phyloP scores from a whole-genome alignment of 2,888 invertebrate species.

The Thera britannica region DNA sequence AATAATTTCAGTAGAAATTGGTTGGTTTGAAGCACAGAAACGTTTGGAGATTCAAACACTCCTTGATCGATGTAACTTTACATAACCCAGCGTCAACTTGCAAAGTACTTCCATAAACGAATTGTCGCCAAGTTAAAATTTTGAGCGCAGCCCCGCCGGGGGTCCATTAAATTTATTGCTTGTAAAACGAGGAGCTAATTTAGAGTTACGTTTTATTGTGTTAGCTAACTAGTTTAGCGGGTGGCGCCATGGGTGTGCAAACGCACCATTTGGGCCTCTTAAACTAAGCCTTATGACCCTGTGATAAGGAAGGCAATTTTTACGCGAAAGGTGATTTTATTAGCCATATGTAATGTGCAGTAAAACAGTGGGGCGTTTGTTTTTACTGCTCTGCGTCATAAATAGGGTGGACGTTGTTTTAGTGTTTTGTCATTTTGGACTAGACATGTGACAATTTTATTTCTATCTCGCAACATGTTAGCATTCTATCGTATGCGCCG shows the following conservation, averaged over 20 bases:
- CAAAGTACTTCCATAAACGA: constrained; percentile 57
- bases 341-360: constrained; percentile 60
- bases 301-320: constrained; percentile 39
- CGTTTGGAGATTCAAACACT: neutral
- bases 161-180: constrained; percentile 82
- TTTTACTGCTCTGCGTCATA: constrained; percentile 52
- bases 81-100: constrained; percentile 46
- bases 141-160: constrained; percentile 66
- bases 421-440: constrained; percentile 32
- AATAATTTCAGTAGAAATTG: constrained; percentile 1
- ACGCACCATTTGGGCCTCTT: constrained; percentile 31
- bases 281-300: constrained; percentile 36
- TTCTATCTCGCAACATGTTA: neutral
- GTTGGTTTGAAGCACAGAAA: neutral
- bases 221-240: constrained; percentile 77
- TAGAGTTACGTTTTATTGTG: constrained; percentile 81
- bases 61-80: constrained; percentile 44
- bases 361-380: constrained; percentile 61
- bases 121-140: constrained; percentile 76
- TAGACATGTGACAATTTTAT: constrained; percentile 7
- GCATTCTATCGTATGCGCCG: neutral
- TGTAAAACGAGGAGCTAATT: constrained; percentile 84
- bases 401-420: constrained; percentile 35
- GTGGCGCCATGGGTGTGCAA: constrained; percentile 68
- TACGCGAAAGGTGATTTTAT: constrained; percentile 51